A percentile compares a stretch with the other conserved stretches of the same genome.
These are phyloP conservation scores for Amblyjoppa fuscipennis DNA, from an alignment of 2,888 invertebrate genomes.

Conservation along the genomic window DNA sequence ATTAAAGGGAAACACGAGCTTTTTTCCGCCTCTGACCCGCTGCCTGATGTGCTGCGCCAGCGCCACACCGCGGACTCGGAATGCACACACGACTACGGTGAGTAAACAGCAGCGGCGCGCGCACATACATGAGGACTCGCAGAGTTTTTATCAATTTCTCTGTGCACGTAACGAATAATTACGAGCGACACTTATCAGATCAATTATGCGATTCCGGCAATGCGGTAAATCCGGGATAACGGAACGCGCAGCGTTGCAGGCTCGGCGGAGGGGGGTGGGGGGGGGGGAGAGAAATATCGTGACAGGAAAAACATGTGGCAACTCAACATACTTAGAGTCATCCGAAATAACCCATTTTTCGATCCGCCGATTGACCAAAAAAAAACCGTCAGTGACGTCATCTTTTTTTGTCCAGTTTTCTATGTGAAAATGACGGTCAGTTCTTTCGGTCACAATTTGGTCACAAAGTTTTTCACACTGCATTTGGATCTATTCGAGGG, in stretches of 20 bases:
- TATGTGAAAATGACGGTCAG: too few species aligned
- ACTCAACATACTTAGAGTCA: background rate
- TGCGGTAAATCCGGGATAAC: constrained; percentile 12
- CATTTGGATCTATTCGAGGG: too few species aligned
- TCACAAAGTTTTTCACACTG: too few species aligned
- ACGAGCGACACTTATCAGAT: constrained; percentile 38
- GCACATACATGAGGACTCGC: background rate
- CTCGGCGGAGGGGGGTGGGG: constrained; percentile 44
- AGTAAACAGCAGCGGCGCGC: background rate
- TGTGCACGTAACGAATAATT: constrained; percentile 5
- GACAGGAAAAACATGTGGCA: constrained; percentile 31
- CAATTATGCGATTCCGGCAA: constrained; percentile 17
- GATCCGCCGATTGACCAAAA: too few species aligned
- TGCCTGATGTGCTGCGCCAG: background rate
- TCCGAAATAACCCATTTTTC: too few species aligned
- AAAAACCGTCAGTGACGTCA: too few species aligned
- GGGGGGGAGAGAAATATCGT: constrained; percentile 41
- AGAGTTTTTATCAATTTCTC: constrained; percentile 13
- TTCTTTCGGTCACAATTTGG: too few species aligned
- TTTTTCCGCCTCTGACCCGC: constrained; percentile 59
- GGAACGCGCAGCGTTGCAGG: background rate
- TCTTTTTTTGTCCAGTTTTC: too few species aligned
- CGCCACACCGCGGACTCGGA: background rate
- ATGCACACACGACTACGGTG: background rate
- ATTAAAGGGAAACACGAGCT: constrained; percentile 61